Percentiles rank a stretch among this genome's conserved stretches.
Evolutionary conservation across 2,888 invertebrate genomes (phyloP).

Genomic region (Hypena proboscidalis): DNA sequence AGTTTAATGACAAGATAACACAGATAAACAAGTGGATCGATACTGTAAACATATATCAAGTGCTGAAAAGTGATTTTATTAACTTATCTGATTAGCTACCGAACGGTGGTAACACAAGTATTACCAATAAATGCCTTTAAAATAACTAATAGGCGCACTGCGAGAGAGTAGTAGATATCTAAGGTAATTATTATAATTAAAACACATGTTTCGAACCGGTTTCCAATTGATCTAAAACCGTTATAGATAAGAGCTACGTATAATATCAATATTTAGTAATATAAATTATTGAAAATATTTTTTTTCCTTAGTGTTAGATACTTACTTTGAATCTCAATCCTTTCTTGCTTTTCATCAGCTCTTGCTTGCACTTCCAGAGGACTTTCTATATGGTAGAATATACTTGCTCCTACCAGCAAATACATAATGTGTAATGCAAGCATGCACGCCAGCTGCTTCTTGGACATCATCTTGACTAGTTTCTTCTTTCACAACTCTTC

Average conservation of each 20-base stretch:
- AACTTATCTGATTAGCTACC: slow-evolving; percentile 56
- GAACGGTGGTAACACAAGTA: background rate
- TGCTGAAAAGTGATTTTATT: slow-evolving; percentile 53
- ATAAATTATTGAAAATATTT: background rate
- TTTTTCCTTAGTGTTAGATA: slow-evolving; percentile 33
- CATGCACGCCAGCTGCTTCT: slow-evolving; percentile 91
- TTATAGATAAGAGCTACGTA: slow-evolving; percentile 2
- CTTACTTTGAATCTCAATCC: slow-evolving; percentile 90
- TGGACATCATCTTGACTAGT: slow-evolving; percentile 89
- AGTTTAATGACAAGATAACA: slow-evolving; percentile 11
- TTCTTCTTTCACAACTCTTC: slow-evolving; percentile 41
- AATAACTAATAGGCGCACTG: background rate
- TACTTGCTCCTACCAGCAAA: slow-evolving; percentile 92
- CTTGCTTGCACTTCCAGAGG: slow-evolving; percentile 87
- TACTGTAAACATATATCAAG: slow-evolving; percentile 38
- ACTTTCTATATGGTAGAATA: slow-evolving; percentile 93
- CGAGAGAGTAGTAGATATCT: background rate
- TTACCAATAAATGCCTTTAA: background rate
- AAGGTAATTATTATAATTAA: background rate
- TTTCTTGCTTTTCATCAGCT: slow-evolving; percentile 85
- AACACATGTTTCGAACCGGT: background rate
- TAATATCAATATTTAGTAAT: background rate
- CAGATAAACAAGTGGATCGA: slow-evolving; percentile 35
- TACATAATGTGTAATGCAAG: slow-evolving; percentile 91
- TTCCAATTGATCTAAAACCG: background rate